Evolutionary conservation across 1,140 invertebrate species (phyloP).

Genomic region (Macrosteles quadrilineatus): DNA sequence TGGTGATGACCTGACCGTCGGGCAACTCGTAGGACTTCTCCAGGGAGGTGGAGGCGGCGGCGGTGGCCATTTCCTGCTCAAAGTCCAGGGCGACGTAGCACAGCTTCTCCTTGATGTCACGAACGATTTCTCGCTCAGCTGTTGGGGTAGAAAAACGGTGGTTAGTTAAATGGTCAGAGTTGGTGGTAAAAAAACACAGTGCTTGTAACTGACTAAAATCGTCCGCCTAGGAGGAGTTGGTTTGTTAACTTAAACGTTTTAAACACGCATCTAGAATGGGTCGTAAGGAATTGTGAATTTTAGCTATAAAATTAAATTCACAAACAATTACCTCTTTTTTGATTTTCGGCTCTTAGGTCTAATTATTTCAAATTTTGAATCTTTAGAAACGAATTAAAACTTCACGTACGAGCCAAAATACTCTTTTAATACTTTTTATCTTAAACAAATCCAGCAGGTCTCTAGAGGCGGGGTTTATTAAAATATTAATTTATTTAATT

Average conservation of each 20-base stretch:
- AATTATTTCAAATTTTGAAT: too few species aligned
- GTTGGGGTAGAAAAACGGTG: slow-evolving; percentile 51
- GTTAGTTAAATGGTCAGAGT: not conserved
- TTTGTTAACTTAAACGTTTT: not conserved
- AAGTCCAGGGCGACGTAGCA: slow-evolving; percentile 82
- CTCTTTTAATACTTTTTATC: too few species aligned
- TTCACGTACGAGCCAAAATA: too few species aligned
- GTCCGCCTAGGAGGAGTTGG: not conserved
- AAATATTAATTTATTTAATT: too few species aligned
- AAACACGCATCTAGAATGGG: not conserved
- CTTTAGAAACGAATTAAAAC: too few species aligned
- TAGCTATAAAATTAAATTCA: not conserved
- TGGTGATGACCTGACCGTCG: slow-evolving; percentile 78
- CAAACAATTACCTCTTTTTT: not conserved
- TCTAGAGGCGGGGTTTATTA: too few species aligned
- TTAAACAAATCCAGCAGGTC: too few species aligned
- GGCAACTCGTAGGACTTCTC: slow-evolving; percentile 84
- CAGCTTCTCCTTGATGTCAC: slow-evolving; percentile 93
- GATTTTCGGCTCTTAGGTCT: not conserved
- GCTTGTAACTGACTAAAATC: not conserved
- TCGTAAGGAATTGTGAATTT: not conserved
- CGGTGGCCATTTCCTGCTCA: slow-evolving; percentile 88
- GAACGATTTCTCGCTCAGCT: slow-evolving; percentile 94
- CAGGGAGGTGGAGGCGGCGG: slow-evolving; percentile 72
- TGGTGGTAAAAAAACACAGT: not conserved